Evolutionary conservation across 2,797 vertebrate genomes (phyloP).

Genomic region (Dallia pectoralis): DNA sequence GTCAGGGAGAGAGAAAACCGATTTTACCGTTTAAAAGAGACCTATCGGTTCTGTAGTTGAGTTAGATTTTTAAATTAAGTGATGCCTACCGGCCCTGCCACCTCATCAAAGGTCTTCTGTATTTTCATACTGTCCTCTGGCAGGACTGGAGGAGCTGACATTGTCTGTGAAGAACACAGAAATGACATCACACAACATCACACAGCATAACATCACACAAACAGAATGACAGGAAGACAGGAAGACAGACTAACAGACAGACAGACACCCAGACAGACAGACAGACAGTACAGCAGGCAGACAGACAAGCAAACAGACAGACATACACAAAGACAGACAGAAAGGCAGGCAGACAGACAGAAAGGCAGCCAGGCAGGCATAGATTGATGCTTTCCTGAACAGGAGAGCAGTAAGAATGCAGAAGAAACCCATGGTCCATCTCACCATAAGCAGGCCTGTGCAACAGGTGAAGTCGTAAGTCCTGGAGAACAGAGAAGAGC

Average conservation of each 20-base stretch:
- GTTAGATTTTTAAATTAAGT: not conserved
- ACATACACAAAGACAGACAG: not conserved
- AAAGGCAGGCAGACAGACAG: not conserved
- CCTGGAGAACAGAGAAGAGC: conserved; percentile 54
- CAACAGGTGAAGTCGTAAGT: conserved; percentile 68
- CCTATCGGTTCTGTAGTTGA: not conserved
- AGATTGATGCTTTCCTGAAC: not conserved
- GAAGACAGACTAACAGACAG: not conserved
- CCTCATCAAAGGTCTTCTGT: conserved; percentile 65
- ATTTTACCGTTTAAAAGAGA: not conserved
- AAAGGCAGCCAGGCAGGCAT: not conserved
- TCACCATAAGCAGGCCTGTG: conserved; percentile 63
- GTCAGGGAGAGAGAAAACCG: conserved; percentile 20
- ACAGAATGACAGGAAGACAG: not conserved
- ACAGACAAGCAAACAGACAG: conserved; percentile 8
- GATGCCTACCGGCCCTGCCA: conserved; percentile 62
- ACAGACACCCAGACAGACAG: not conserved
- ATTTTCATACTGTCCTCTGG: conserved; percentile 59
- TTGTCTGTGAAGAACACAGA: conserved; percentile 57
- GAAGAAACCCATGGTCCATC: conserved; percentile 22
- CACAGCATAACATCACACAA: not conserved
- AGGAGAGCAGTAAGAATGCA: not conserved
- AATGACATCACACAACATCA: conserved; percentile 12
- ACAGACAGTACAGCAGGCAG: not conserved
- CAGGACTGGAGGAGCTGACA: conserved; percentile 63